Evolutionary conservation across 1,140 invertebrate species (phyloP), one percentile per base, ranked within the genome.

Genomic region (Tetramorium parvispinum): DNA sequence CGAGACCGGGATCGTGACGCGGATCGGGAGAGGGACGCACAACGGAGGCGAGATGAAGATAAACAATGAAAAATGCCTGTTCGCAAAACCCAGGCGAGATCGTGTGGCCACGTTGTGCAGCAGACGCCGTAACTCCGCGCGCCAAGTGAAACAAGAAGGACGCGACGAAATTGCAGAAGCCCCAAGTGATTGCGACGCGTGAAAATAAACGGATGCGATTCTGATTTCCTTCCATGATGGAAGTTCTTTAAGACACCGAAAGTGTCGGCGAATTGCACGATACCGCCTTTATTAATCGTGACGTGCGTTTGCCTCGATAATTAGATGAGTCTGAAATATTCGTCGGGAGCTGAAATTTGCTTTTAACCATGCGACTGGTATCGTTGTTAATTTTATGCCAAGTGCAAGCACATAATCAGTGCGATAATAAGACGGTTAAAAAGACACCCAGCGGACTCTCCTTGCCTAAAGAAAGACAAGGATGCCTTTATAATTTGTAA

Each of bases 331-430:
- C 8, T 24, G 24, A 46, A 32, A 11, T 18, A 46, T 37, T 53
- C 46, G 43, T 79, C 18, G 32, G 2, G 10, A 37, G n/a, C n/a
- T 37, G 13, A 79, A 24, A 32, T 37, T 43, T 16, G 13, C 27
- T 8, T 7, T 79, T 40, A 27, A 61, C 21, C 70, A 6, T 10
- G 32, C 51, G 3, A 66, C 27, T 27, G 27, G 53, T n/a, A 37
- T 37, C 76, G 24, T 51, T 21, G 61, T 37, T 81, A 81, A 81
- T 81, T 81, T 81, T 43, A 68, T 43, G 46, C 16, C 8, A 24
- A 7, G 21, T 10, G 32, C 43, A 8, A 21, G 43, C 46, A 10
- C 32, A 27, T 32, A 66, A 46, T 65, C 27, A 43, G 11, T 3
- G 18, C 7, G 16, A 13, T 79, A 79, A 81, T 81, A 32, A 53